Evolutionary conservation across 1,140 invertebrate species (phyloP), one percentile per base, ranked within the genome.

Genomic region (Eciton burchellii): DNA sequence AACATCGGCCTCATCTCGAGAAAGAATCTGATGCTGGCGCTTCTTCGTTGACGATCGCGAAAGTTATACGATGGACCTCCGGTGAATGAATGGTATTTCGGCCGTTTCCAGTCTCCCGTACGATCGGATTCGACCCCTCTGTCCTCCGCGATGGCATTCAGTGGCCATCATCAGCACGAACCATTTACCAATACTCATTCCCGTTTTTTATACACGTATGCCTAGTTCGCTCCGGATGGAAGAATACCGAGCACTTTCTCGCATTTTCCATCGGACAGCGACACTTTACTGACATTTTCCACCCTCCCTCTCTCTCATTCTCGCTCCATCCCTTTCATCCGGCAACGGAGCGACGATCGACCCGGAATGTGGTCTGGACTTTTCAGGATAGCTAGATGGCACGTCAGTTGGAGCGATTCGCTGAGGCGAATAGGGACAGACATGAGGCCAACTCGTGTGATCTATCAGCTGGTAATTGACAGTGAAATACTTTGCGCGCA

Each of bases 71-170:
- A 82, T 45, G 79, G 70, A 45, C 83, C 87, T 88, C 57, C 83
- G 79, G 62, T n/a, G 83, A 88, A 85, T 74, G 79, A 87, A 87
- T 71, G 60, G 68, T 70, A 87, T 88, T 87, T 85, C 83, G 81
- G n/a, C 57, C 54, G 49, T 52, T 59, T 70, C 19, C 71, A 70
- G 29, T 57, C 62, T 19, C 12, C 19, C 14, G 3, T 9, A 12
- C 35, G 6, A 35, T 35, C 35, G 35, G 35, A 6, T 35, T 35
- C 14, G 16, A 68, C 43, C 24, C 19, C 8, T 45, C 60, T 24
- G 16, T 24, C 63, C 41, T 9, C 43, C 26, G 59, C 41, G 66
- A 24, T 63, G 12, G 49, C n/a, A 56, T 0, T 29, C 62, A 19
- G 49, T 49, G 19, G 60, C 49, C 35, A n/a, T 79, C 47, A 49